These are phyloP conservation scores for Astropecten irregularis DNA, from an alignment of 53 echinoderm and acorn worm genomes.

Conservation along the genomic window DNA sequence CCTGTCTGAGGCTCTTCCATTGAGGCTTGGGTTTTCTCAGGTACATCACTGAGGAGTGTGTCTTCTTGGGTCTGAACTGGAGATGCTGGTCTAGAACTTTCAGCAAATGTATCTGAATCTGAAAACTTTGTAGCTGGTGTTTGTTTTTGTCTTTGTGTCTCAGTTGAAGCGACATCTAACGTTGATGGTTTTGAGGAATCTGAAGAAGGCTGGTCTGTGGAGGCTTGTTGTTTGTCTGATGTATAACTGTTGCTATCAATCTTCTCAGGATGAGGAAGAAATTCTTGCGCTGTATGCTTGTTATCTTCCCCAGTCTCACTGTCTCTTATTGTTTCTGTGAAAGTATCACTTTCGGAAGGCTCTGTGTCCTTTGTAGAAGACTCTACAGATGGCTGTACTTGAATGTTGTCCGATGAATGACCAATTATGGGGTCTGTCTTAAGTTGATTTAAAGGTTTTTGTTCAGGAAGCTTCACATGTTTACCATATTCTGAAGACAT, in stretches of 20 bases:
- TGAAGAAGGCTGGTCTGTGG: background rate
- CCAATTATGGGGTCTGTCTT: no score
- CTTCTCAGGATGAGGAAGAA: background rate
- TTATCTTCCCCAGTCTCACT: no score
- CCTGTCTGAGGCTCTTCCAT: no score
- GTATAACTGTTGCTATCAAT: background rate
- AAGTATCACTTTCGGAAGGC: no score
- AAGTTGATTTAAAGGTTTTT: no score
- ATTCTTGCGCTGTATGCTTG: no score
- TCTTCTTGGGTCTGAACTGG: background rate
- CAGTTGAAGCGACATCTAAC: background rate
- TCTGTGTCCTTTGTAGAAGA: no score
- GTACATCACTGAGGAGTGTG: background rate
- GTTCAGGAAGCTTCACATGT: no score
- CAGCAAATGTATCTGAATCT: background rate
- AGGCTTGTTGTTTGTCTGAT: background rate
- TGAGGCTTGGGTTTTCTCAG: background rate
- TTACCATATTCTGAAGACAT: no score
- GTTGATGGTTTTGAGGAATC: background rate
- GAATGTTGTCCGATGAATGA: no score
- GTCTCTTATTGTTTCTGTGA: no score
- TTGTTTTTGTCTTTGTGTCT: background rate
- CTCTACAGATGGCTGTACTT: no score
- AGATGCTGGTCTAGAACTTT: background rate
- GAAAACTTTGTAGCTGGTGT: background rate